Percentiles rank a stretch among this genome's conserved stretches.
phyloP scores from a whole-genome alignment of 2,888 invertebrate genomes.

The Mylabris sibirica region DNA sequence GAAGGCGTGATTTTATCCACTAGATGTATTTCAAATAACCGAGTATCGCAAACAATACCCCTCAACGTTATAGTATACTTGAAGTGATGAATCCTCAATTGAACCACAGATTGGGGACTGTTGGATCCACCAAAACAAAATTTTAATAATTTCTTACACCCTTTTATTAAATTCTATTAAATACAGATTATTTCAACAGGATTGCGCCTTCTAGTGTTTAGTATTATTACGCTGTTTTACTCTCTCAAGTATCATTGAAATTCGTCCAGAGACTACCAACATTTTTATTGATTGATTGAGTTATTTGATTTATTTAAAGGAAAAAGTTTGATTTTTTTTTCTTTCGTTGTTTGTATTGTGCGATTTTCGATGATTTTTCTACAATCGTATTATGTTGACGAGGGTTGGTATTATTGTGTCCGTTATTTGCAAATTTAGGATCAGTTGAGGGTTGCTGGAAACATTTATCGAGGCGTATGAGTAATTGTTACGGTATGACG shows the following conservation, averaged over 20 bases:
- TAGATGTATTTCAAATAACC: slow-evolving; percentile 51
- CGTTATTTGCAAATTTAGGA: slow-evolving; percentile 13
- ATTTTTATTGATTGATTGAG: slow-evolving; percentile 19
- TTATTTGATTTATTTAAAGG: not conserved
- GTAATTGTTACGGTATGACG: slow-evolving; percentile 54
- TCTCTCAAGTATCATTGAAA: slow-evolving; percentile 42
- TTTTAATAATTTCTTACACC: not conserved
- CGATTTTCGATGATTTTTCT: slow-evolving; percentile 9
- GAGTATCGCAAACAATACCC: slow-evolving; percentile 45
- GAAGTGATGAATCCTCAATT: slow-evolving; percentile 21
- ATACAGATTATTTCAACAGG: slow-evolving; percentile 41
- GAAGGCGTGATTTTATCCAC: slow-evolving; percentile 53
- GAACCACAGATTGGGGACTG: not conserved
- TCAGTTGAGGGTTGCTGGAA: slow-evolving; percentile 34
- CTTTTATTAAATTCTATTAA: not conserved
- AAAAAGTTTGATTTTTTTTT: not conserved
- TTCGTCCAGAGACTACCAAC: slow-evolving; percentile 34
- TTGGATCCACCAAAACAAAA: not conserved
- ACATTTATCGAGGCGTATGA: slow-evolving; percentile 48
- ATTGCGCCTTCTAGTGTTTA: slow-evolving; percentile 40
- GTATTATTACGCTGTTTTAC: slow-evolving; percentile 50
- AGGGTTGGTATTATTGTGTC: slow-evolving; percentile 12
- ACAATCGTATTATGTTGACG: slow-evolving; percentile 10
- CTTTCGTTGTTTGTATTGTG: not conserved
- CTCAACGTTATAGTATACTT: slow-evolving; percentile 25